A percentile compares a stretch with the other conserved stretches of the same genome.
Conservation (phyloP, 2,888 invertebrate genomes). For the Sceliomorpha sp. region DNA sequence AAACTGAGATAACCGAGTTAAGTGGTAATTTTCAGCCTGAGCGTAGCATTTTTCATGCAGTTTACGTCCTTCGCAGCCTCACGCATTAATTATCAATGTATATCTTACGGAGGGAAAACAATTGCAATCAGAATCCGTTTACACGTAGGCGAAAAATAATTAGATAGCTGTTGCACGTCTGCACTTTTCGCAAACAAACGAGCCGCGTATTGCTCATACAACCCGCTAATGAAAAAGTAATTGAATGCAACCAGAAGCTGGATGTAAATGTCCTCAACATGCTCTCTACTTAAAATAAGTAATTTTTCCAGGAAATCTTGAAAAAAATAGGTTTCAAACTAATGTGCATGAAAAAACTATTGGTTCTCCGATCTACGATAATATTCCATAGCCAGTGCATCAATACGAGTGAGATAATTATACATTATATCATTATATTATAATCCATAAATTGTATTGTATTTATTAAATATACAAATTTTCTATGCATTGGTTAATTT, state of each 20-base stretch:
- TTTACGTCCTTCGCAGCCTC: constrained; percentile 14
- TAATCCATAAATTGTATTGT: no score
- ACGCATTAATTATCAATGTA: constrained; percentile 48
- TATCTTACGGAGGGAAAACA: constrained; percentile 23
- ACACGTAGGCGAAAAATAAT: constrained; percentile 35
- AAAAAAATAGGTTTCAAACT: no score
- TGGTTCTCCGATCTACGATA: no score
- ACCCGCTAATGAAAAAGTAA: constrained; percentile 50
- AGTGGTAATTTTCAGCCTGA: constrained; percentile 27
- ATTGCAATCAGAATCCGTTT: constrained; percentile 48
- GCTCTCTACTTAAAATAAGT: not conserved
- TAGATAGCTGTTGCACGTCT: constrained; percentile 39
- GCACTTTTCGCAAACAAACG: constrained; percentile 31
- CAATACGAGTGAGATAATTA: no score
- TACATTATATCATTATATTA: no score
- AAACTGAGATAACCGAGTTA: constrained; percentile 24
- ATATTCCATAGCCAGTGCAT: no score
- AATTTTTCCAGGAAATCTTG: no score
- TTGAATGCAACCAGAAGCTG: constrained; percentile 31
- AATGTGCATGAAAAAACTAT: no score
- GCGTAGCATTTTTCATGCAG: constrained; percentile 31
- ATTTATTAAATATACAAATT: no score
- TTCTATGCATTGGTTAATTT: no score
- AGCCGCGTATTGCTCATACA: constrained; percentile 33
- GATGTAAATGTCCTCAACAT: no score